Percentiles rank a stretch among this genome's conserved stretches.
phyloP scores from a whole-genome alignment of 2,113 vertebrate genomes.

The Protobothrops mucrosquamatus region DNA sequence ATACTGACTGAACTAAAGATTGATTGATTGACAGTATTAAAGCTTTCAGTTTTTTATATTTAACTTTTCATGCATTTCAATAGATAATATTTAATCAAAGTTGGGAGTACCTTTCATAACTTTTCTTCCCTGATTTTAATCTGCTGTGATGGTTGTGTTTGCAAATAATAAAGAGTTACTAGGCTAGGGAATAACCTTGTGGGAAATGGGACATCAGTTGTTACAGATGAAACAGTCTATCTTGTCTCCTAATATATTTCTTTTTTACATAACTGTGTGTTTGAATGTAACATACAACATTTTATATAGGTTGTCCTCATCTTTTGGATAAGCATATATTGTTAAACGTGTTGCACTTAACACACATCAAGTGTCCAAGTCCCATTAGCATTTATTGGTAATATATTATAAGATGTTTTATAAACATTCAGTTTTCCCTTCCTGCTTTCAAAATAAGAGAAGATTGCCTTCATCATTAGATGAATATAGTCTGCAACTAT shows the following conservation, averaged over 20 bases:
- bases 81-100: not conserved
- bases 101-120: not conserved
- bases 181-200: slow-evolving; percentile 23
- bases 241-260: not conserved
- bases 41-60: not conserved
- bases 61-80: not conserved
- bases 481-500: not conserved
- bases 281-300: not conserved
- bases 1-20: not conserved
- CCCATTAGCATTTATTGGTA: rapidly evolving
- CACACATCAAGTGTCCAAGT: not conserved
- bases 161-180: slow-evolving; percentile 17
- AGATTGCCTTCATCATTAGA: not conserved
- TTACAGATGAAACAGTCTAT: not conserved
- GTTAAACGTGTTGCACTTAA: not conserved
- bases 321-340: not conserved
- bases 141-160: not conserved
- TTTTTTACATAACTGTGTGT: not conserved
- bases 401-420: not conserved
- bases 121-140: slow-evolving; percentile 1
- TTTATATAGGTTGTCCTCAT: not conserved
- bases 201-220: slow-evolving; percentile 19
- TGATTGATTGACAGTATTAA: not conserved
- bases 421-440: not conserved
- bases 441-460: not conserved